phyloP scores from a whole-genome alignment of 1,140 invertebrate species.

The Epicauta chinensis region DNA sequence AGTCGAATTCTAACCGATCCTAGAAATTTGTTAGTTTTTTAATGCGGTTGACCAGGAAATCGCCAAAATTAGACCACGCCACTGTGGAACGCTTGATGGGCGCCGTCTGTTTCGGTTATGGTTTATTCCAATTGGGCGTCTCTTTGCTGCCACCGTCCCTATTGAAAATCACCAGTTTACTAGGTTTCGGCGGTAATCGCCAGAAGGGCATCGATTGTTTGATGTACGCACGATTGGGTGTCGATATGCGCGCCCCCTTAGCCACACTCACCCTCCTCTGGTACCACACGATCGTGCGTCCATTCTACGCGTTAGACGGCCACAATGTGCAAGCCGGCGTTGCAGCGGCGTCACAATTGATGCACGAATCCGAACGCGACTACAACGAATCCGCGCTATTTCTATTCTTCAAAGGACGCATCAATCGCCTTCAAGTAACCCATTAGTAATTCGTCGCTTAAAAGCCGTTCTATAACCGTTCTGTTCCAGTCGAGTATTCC shows the following conservation, averaged over 20 bases:
- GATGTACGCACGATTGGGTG: slow-evolving; percentile 57
- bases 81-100: slow-evolving; percentile 57
- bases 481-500: slow-evolving; percentile 58
- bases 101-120: slow-evolving; percentile 67
- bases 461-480: too few species aligned
- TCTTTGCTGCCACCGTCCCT: slow-evolving; percentile 64
- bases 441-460: too few species aligned
- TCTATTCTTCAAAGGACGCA: slow-evolving; percentile 62
- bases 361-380: slow-evolving; percentile 52
- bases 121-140: slow-evolving; percentile 64
- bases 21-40: neutral
- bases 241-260: slow-evolving; percentile 66
- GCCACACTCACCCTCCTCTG: slow-evolving; percentile 63
- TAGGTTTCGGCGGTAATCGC: slow-evolving; percentile 67
- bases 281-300: slow-evolving; percentile 68
- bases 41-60: neutral
- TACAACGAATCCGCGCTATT: slow-evolving; percentile 63
- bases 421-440: slow-evolving; percentile 60
- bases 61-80: slow-evolving; percentile 28
- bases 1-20: too few species aligned
- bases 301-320: slow-evolving; percentile 65
- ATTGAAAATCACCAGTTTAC: slow-evolving; percentile 58
- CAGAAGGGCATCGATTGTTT: slow-evolving; percentile 55
- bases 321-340: slow-evolving; percentile 54
- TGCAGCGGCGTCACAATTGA: slow-evolving; percentile 52